Percentiles rank a stretch among this genome's conserved stretches.
phyloP scores from a whole-genome alignment of 2,888 invertebrate species.

The Aromia moschata region DNA sequence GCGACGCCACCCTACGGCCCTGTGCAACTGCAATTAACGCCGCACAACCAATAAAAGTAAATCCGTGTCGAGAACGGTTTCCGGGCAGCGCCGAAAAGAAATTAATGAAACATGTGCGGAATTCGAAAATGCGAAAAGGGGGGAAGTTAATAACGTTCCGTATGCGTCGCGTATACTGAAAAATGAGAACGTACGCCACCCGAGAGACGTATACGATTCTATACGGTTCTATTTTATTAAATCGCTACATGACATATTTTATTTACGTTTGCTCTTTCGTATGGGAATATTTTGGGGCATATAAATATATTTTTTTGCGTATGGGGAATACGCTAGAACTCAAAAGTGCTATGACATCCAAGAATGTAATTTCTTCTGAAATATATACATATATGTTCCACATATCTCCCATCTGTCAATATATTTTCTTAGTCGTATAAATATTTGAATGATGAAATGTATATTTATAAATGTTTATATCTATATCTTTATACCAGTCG shows the following conservation, averaged over 20 bases:
- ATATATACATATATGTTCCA: too few species aligned
- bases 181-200: slow-evolving; percentile 11
- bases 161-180: slow-evolving; percentile 22
- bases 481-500: too few species aligned
- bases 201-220: too few species aligned
- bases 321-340: too few species aligned
- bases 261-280: too few species aligned
- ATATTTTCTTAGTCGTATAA: too few species aligned
- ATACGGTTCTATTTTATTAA: slow-evolving; percentile 23
- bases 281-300: neutral
- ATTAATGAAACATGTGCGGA: slow-evolving; percentile 29
- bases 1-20: slow-evolving; percentile 17
- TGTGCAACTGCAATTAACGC: slow-evolving; percentile 28
- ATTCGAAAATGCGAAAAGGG: slow-evolving; percentile 23
- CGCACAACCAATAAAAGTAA: slow-evolving; percentile 25
- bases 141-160: slow-evolving; percentile 17
- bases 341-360: too few species aligned
- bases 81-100: slow-evolving; percentile 14
- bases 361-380: too few species aligned
- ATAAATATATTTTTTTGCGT: too few species aligned
- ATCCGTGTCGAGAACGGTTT: slow-evolving; percentile 18
- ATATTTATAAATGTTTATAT: too few species aligned
- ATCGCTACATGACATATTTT: slow-evolving; percentile 9
- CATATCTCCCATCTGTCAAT: too few species aligned
- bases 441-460: too few species aligned